A percentile compares a stretch with the other conserved stretches of the same genome.
phyloP scores from a whole-genome alignment of 2,797 vertebrate genomes.

The Carapus acus region DNA sequence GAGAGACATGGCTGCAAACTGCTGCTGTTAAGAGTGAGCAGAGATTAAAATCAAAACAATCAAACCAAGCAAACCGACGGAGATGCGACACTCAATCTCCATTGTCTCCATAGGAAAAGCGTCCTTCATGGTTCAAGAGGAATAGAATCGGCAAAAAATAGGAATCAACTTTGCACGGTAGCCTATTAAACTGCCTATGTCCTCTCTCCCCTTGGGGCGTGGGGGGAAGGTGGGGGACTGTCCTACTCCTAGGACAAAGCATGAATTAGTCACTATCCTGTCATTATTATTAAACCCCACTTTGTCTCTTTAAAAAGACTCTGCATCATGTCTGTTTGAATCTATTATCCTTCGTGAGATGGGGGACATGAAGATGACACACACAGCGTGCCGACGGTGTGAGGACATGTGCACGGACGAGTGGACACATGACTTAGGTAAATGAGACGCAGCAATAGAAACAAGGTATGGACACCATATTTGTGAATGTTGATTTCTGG shows the following conservation, averaged over 20 bases:
- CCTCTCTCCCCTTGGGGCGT: conserved; percentile 9
- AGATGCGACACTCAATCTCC: no score
- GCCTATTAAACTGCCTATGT: background rate
- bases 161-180: no score
- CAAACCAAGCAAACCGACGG: no score
- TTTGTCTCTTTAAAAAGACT: conserved; percentile 20
- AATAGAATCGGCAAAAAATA: no score
- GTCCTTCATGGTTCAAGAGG: background rate
- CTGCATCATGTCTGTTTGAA: background rate
- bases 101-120: background rate
- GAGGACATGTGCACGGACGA: conserved; percentile 1
- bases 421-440: background rate
- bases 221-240: background rate
- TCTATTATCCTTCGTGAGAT: conserved; percentile 1
- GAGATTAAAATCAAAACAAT: no score
- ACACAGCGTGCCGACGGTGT: no score
- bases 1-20: no score
- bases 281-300: conserved; percentile 15
- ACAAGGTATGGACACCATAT: background rate
- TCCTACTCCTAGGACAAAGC: conserved; percentile 15
- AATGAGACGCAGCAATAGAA: background rate
- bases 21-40: no score
- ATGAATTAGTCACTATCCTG: conserved; percentile 28
- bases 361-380: background rate
- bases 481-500: no score